Evolutionary conservation across 2,888 invertebrate genomes (phyloP), one percentile per base, ranked within the genome.

Genomic region (Cephus pulcher): DNA sequence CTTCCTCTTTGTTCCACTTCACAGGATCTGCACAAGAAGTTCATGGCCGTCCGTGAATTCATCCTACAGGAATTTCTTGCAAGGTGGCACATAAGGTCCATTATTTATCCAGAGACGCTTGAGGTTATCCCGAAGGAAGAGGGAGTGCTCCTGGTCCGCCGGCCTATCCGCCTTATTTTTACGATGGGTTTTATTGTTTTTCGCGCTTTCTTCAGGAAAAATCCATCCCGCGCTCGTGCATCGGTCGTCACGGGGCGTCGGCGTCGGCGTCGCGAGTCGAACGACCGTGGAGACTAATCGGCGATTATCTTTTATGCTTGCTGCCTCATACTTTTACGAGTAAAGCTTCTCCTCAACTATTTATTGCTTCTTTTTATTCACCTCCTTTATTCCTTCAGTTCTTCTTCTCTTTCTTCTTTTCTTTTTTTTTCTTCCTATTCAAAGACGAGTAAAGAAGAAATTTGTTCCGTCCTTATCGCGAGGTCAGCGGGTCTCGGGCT

Each of bases 321-420:
- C 83, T 84, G 82, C 78, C 84, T 86, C 82, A 87, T 88, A 87
- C 84, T 88, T 87, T 88, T 88, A 87, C 84, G 87, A 88, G 81
- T 78, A 81, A 81, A 81, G 78, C 87, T 83, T 75, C 84, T 23
- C 56, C 56, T 56, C 15, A 2, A 23, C 56, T 56, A 56, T 56
- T 56, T 56, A 56, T 56, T 56, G 23, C 56, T 56, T 23, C 23
- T 56, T 23, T 15, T 56, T 56, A 37, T 37, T 80, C 78, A 75
- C 71, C 75, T 40, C 23, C 30, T 69, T 73, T 75, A 74, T 37
- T 76, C 77, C 80, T 78, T 56, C 73, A 32, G 40, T 74, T 69
- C 35, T 32, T 32, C 69, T 35, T 32, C 56, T 23, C 56, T 33
- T 76, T 15, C 6, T 30, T 70, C 15, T 69, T 32, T 75, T 37